Evolutionary conservation across 2,888 invertebrate genomes (phyloP), one percentile per base, ranked within the genome.

Genomic region (Dichetophora obliterata): DNA sequence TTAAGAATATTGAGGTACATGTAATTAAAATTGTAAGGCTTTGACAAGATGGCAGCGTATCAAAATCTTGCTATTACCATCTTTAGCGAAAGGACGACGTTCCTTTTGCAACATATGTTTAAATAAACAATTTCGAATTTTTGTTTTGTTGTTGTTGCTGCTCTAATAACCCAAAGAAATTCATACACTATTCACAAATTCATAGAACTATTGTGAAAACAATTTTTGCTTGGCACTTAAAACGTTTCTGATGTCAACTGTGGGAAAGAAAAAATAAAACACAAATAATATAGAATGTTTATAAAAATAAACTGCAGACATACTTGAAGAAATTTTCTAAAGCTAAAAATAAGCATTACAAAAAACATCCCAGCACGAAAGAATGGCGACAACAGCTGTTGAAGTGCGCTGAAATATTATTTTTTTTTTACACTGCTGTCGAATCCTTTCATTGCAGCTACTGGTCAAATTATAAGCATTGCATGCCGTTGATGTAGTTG

Each of bases 301-400:
- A 59, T 27, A 59, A 22, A 70, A 37, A 37, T 37, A 34, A 34
- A 19, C 50, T 31, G 16, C 70, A 50, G 43, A 22, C 43, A 66
- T 43, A 31, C 19, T 37, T 66, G 37, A 54, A 70, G 54, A 9
- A 31, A 43, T 24, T 27, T 34, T 43, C 63, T 34, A 4, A 14
- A 24, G 8, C 48, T 16, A 3, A 22, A 27, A 59, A 31, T 31
- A 34, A 37, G n/a, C 0, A 19, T 37, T 8, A 19, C 43, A 66
- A 43, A 43, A 43, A 66, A 66, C 22, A 9, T 50, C 6, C 4
- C 22, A 14, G 1, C 22, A 11, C 11, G 9, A 50, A 11, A 48
- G 71, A 11, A 63, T 65, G 73, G 73, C 73, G 73, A 65, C 73
- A 73, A 63, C 73, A 73, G 73, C 63, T 73, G 73, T 34, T 63